Evolutionary conservation across 2,888 invertebrate species (phyloP), one percentile per base, ranked within the genome.

Genomic region (Cosmorhoe ocellata): DNA sequence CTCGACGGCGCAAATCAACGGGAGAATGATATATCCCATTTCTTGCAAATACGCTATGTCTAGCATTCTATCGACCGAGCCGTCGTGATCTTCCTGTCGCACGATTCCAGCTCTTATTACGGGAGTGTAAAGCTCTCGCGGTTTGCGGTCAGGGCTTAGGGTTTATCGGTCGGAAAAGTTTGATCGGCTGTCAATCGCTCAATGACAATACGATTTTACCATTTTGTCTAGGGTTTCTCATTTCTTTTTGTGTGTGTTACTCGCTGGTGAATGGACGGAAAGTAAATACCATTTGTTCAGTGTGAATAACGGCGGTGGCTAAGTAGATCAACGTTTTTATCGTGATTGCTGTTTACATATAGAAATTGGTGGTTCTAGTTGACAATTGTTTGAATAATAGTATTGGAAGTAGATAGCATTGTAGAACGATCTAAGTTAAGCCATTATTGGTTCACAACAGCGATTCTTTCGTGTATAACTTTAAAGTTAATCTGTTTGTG

Each of bases 21-120:
- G 53, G 43, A 56, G 60, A 63, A 65, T 66, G 48, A 64, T 66
- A 63, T 64, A 59, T 61, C 55, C 44, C 52, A 52, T 63, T 62
- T 59, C 47, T 53, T 38, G 37, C 43, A 36, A 45, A 56, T 52
- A 55, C 28, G 52, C 51, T 51, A 32, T 41, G 45, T 34, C 48
- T 43, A 43, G 42, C 34, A 50, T 46, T 28, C 27, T 32, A 42
- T 49, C 54, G 51, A 46, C 61, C 46, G 51, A 9, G 9, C 9
- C 24, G 26, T 9, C 18, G 12, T 12, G 51, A 52, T 26, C 49
- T 37, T 34, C 32, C 18, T 12, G 34, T n/a, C 18, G 7, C 13
- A 31, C n/a, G 37, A 39, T 31, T 24, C 33, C 40, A 33, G 6
- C 27, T 39, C 39, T 37, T 56, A 48, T 43, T 26, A 6, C 34